Percentiles rank a stretch among this genome's conserved stretches.
Evolutionary conservation across 2,797 vertebrate species (phyloP).

Genomic region (Yasuhikotakia modesta): DNA sequence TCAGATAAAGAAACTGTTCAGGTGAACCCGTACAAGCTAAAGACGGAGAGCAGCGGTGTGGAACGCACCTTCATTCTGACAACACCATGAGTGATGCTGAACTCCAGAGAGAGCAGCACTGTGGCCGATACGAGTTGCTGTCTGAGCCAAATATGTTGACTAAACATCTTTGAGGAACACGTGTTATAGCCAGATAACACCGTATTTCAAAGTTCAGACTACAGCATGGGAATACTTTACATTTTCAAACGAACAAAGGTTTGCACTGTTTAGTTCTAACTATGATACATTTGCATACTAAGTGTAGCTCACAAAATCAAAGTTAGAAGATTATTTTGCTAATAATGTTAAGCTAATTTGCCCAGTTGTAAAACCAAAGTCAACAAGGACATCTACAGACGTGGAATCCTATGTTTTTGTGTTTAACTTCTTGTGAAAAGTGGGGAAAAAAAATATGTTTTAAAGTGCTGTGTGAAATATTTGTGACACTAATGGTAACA

Average conservation of each 20-base stretch:
- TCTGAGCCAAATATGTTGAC: constrained; percentile 26
- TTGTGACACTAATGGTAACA: no score
- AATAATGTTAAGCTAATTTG: no score
- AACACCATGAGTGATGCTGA: neutral
- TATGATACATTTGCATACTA: no score
- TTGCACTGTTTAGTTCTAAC: neutral
- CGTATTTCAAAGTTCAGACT: constrained; percentile 7
- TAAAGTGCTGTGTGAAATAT: neutral
- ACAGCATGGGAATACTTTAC: neutral
- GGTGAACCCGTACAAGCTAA: neutral
- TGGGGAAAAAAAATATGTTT: neutral
- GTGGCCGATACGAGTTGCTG: neutral
- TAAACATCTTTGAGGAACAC: constrained; percentile 16
- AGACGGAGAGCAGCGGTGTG: neutral
- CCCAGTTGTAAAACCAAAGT: no score
- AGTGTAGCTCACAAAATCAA: no score
- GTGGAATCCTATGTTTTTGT: no score
- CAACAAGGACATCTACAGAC: no score
- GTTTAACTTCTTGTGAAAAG: neutral
- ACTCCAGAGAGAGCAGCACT: neutral
- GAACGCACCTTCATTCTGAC: constrained; percentile 20
- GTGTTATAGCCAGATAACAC: constrained; percentile 24
- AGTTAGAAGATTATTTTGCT: no score
- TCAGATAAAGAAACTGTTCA: constrained; percentile 19
- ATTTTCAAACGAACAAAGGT: neutral